Evolutionary conservation across 30 jellyfish, hydroid and myxozoan species (phyloP).

Genomic region (Nemopilema nomurai): DNA sequence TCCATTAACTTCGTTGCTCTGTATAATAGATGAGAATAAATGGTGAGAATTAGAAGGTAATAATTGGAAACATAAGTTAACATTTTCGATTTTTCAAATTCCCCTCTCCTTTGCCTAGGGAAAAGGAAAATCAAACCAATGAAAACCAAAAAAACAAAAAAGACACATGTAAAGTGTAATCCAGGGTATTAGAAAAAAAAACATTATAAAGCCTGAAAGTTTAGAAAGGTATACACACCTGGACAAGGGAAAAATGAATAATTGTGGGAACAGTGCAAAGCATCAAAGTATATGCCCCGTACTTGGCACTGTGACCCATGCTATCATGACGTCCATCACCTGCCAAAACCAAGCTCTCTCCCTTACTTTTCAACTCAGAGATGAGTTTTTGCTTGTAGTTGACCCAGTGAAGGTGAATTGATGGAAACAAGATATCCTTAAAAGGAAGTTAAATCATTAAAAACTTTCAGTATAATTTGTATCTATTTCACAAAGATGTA

Average conservation of each 20-base stretch:
- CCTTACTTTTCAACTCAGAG: not conserved
- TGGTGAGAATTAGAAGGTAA: not conserved
- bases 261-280: not conserved
- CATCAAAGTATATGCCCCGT: constrained; percentile 26
- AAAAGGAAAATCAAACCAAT: not conserved
- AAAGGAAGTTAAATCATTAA: not conserved
- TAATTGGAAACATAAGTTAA: not conserved
- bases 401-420: constrained; percentile 10
- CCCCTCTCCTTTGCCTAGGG: not conserved
- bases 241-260: constrained; percentile 13
- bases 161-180: not conserved
- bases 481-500: not conserved
- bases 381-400: not conserved
- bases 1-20: not conserved
- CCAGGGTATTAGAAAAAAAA: no score
- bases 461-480: not conserved
- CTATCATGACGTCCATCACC: constrained; percentile 48
- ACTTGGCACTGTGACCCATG: constrained; percentile 55
- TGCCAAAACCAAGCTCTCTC: not conserved
- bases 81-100: not conserved
- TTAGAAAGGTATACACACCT: no score
- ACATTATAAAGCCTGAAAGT: not conserved
- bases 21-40: no score
- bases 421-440: not conserved
- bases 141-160: not conserved